Conservation (phyloP, 1,140 invertebrate genomes). For the Apis florea region DNA sequence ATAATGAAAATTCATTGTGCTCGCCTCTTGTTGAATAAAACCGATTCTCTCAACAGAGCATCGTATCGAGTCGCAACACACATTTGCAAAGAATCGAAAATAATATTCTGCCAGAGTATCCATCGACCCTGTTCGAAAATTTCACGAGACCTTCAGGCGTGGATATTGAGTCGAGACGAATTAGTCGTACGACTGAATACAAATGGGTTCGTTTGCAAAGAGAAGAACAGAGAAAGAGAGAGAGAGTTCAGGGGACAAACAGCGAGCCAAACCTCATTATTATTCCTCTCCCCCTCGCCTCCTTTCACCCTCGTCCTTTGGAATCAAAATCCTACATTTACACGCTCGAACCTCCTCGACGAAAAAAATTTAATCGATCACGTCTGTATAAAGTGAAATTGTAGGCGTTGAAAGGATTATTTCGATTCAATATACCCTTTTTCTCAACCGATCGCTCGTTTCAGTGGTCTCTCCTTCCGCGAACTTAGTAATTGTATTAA, state of each 20-base stretch:
- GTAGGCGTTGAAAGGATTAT: neutral
- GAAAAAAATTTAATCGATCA: constrained; percentile 12
- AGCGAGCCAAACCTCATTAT: constrained; percentile 20
- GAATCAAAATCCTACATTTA: constrained; percentile 15
- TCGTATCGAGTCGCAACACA: too few relatives aligned
- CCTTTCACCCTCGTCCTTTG: neutral
- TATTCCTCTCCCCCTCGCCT: neutral
- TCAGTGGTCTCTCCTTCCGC: neutral
- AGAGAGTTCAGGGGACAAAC: constrained; percentile 19
- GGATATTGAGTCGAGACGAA: constrained; percentile 32
- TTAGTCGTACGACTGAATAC: constrained; percentile 51
- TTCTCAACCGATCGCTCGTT: constrained; percentile 35
- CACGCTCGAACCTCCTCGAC: neutral
- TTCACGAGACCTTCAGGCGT: constrained; percentile 21
- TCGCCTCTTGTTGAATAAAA: too few relatives aligned
- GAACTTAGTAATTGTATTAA: constrained; percentile 14
- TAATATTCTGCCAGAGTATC: neutral
- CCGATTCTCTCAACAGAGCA: too few relatives aligned
- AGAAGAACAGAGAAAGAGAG: constrained; percentile 22
- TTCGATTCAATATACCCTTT: neutral
- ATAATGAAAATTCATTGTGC: too few relatives aligned
- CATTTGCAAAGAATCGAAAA: neutral
- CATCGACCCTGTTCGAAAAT: constrained; percentile 9
- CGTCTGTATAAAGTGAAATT: neutral
- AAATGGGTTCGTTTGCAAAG: constrained; percentile 57